Conservation (phyloP, 1,140 invertebrate species). For the Theocolax elegans region DNA sequence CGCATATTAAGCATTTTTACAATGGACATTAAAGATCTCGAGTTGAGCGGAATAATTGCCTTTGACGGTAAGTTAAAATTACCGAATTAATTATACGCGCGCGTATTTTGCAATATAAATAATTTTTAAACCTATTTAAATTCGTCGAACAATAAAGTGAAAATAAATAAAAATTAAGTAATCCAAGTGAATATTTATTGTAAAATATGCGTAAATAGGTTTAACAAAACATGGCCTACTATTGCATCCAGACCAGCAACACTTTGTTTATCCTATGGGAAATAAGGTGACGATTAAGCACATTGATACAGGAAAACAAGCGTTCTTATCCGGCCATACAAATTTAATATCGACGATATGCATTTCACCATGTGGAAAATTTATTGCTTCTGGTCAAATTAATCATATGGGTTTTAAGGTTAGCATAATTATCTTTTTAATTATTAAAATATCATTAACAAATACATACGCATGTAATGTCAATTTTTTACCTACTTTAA, state of each 20-base stretch:
- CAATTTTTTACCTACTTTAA: too few species aligned
- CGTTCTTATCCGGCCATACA: constrained; percentile 84
- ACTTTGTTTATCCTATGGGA: constrained; percentile 86
- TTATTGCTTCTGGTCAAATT: constrained; percentile 87
- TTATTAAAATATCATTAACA: neutral
- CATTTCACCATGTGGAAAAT: constrained; percentile 81
- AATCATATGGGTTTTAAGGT: constrained; percentile 92
- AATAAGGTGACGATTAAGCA: constrained; percentile 86
- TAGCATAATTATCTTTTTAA: constrained; percentile 9
- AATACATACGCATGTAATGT: too few species aligned
- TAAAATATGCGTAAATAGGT: constrained; percentile 67
- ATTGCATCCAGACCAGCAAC: constrained; percentile 80
- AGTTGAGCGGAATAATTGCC: constrained; percentile 76
- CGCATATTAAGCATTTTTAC: constrained; percentile 6
- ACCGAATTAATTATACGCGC: neutral
- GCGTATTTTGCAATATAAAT: neutral
- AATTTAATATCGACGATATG: constrained; percentile 86
- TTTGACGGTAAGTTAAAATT: constrained; percentile 73
- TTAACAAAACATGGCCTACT: constrained; percentile 76
- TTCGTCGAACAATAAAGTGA: too few species aligned
- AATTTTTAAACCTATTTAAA: too few species aligned
- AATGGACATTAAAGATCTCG: constrained; percentile 70
- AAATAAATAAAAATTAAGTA: too few species aligned
- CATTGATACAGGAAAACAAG: constrained; percentile 76
- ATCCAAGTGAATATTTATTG: too few species aligned